Base-by-base conservation (phyloP, 2,797 vertebrate species). In the Ispidina lecontei region DNA sequence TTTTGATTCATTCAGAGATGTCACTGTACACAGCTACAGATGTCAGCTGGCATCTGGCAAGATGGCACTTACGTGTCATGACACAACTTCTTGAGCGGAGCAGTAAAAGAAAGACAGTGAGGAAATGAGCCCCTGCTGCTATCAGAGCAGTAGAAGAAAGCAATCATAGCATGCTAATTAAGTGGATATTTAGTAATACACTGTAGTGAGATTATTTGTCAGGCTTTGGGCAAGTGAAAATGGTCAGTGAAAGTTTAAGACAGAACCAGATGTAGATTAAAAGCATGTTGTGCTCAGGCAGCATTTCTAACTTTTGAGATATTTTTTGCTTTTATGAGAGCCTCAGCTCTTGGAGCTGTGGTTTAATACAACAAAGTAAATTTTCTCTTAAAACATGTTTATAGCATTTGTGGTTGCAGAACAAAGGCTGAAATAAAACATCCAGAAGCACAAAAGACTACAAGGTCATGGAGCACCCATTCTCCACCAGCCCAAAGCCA, bases 1-100 rank as follows among this genome's bases (percentile, higher is more conserved):
- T 81, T 77, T 31, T 90, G 93, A 90, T 93, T 93, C 89, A 93
- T 9, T 28, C 3, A 0, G 55, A 46, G n/a, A 21, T 87, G 87
- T 82, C 95, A 39, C 22, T 2, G 0, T 3, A 12, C 39, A 1
- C 33, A 20, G 76, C 49, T 26, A 55, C 1, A 7, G 60, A 35
- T 84, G 94, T 90, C 93, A 87, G 49, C 0, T 46, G 62, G 62
- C 62, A 44, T 17, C 14, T 12, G 41, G 21, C 9, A 31, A 64
- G 1, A 73, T 63, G 74, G 16, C 87, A 78, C 46, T 44, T 31
- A 51, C 31, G 4, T 14, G 6, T 72, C 65, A 3, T 89, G 87
- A 94, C 72, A 84, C 71, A 51, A 44, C 55, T 58, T 90, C 81
- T 84, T 59, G 39, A 49, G 58, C 1, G 0, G 14, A 67, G 37